These are phyloP conservation scores for Ferdinandea cuprea DNA, from an alignment of 2,888 invertebrate genomes.

Conservation along the genomic window DNA sequence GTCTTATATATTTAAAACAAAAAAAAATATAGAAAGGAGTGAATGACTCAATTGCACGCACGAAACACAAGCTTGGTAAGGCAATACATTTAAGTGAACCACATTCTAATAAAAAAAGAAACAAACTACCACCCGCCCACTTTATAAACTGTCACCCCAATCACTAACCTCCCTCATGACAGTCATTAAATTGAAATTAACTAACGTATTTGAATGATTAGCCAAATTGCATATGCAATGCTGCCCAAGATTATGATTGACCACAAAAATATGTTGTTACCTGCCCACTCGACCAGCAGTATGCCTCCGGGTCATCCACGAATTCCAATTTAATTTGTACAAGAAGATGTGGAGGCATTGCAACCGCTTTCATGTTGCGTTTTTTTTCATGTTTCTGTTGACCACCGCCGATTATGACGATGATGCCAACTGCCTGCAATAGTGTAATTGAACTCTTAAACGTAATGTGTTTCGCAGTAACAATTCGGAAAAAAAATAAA, in stretches of 20 bases:
- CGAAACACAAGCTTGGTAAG: no score
- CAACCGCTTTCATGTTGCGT: not conserved
- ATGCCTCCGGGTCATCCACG: constrained; percentile 33
- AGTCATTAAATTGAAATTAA: constrained; percentile 51
- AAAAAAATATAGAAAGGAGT: no score
- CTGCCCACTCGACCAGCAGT: constrained; percentile 1
- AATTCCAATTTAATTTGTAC: constrained; percentile 16
- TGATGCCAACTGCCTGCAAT: constrained; percentile 55
- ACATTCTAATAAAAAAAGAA: not conserved
- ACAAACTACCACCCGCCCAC: not conserved
- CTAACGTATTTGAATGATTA: constrained; percentile 45
- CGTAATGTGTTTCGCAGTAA: constrained; percentile 27
- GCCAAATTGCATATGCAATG: constrained; percentile 7
- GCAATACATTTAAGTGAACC: no score
- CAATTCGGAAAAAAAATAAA: constrained; percentile 13
- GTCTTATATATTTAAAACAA: no score
- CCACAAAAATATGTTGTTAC: constrained; percentile 4
- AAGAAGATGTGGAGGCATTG: not conserved
- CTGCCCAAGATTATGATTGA: constrained; percentile 54
- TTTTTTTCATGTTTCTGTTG: constrained; percentile 20
- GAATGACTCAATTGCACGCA: no score
- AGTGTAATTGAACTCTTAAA: constrained; percentile 46
- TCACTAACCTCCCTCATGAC: not conserved
- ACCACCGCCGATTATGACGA: constrained; percentile 33
- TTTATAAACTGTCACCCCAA: not conserved